Base-by-base conservation (phyloP, 2,113 vertebrate species). In the Chunga burmeisteri region DNA sequence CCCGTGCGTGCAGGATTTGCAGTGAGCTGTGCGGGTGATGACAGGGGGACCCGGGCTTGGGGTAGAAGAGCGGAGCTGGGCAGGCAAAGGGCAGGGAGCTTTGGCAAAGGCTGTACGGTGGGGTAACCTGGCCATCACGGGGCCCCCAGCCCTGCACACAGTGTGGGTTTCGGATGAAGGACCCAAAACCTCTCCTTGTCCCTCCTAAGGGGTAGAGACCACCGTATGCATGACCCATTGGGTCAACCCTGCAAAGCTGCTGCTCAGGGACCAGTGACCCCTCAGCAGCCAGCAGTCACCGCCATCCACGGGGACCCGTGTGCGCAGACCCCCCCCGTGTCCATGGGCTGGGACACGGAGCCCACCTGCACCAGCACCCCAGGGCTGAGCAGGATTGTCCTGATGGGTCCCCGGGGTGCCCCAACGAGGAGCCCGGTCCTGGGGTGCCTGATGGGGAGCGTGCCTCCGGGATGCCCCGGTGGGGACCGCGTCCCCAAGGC, bases 161-260 rank as follows among this genome's bases (percentile, higher is more conserved):
- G 40, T 1, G 56, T 4, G 20, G 36, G 7, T 17, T 70, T 44
- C 13, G 38, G 1, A 0, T 8, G 19, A 66, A 55, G 50, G 36
- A 52, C 53, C 34, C 7, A 0, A 65, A 50, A 56, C 6, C 23
- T 20, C 13, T 30, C 44, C 27, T 8, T 7, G 26, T 20, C 32
- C 65, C 44, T 74, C 40, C 25, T 14, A 20, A 27, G 38, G 56
- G n/a, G 18, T n/a, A 73, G 58, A 52, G 68, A 8, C 10, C 0
- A 2, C 42, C 30, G 6, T 34, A 23, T 47, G 71, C 1, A 0
- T 25, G 44, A 38, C 7, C 29, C 27, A 1, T 3, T 3, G 55
- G 2, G 0, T 15, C 47, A 62, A 23, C 27, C 26, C 62, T 18
- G 50, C 38, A 2, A 13, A 61, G n/a, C 21, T 65, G 58, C 63